These are phyloP conservation scores for Hylomyscus alleni DNA, from an alignment of 2,797 vertebrate species.

Conservation along the genomic window DNA sequence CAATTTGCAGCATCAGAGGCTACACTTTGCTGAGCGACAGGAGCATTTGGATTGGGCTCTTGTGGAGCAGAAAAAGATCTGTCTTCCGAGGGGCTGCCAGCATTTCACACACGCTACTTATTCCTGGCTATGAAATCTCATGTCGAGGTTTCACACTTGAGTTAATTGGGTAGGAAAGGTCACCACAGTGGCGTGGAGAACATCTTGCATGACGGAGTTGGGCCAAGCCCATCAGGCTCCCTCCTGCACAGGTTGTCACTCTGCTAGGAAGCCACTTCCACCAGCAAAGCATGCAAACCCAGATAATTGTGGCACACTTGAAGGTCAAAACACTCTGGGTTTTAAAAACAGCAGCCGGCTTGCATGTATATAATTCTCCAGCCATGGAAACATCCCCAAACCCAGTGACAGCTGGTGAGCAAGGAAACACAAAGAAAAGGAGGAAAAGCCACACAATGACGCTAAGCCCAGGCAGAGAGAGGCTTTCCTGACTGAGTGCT, in stretches of 20 bases:
- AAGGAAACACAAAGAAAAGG: slow-evolving; percentile 46
- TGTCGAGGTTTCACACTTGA: slow-evolving; percentile 73
- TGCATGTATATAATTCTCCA: slow-evolving; percentile 48
- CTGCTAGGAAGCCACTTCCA: slow-evolving; percentile 86
- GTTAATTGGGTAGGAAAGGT: slow-evolving; percentile 88
- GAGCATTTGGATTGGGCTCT: slow-evolving; percentile 67
- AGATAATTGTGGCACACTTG: slow-evolving; percentile 86
- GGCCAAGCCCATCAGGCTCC: slow-evolving; percentile 60
- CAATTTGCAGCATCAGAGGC: slow-evolving; percentile 80
- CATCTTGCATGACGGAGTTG: slow-evolving; percentile 59
- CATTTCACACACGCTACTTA: slow-evolving; percentile 56
- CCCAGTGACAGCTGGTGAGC: slow-evolving; percentile 58
- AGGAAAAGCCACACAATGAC: background rate
- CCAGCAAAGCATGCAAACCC: slow-evolving; percentile 85
- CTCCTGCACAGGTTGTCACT: slow-evolving; percentile 78
- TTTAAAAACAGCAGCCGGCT: slow-evolving; percentile 67
- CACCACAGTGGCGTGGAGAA: slow-evolving; percentile 64
- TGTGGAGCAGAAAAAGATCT: slow-evolving; percentile 52
- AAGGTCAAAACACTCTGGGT: slow-evolving; percentile 88
- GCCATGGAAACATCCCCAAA: slow-evolving; percentile 22
- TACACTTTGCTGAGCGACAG: slow-evolving; percentile 74
- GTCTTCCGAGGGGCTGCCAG: slow-evolving; percentile 62
- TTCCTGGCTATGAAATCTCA: slow-evolving; percentile 75
- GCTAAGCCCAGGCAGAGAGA: background rate
- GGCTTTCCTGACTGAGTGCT: background rate